phyloP scores from a whole-genome alignment of 2,797 vertebrate genomes.

The Pseudomugil tenellus region DNA sequence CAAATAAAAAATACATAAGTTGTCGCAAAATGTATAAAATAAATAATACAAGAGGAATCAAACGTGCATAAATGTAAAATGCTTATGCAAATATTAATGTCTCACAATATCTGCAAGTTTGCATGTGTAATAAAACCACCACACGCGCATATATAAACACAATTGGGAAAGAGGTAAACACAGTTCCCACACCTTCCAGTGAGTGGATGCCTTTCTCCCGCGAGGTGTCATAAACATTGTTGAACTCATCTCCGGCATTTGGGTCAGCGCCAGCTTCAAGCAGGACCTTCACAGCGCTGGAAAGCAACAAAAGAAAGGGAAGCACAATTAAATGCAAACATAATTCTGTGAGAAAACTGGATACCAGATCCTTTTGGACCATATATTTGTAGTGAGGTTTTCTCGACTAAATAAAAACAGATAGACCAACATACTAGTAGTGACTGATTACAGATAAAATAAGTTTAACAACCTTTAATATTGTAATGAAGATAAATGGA shows the following conservation, averaged over 20 bases:
- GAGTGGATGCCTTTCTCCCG: slow-evolving; percentile 93
- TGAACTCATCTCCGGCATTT: slow-evolving; percentile 93
- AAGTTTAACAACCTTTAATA: not conserved
- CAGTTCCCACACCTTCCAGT: slow-evolving; percentile 88
- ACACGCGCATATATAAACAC: slow-evolving; percentile 7
- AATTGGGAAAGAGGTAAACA: not conserved
- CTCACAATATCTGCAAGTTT: slow-evolving; percentile 64
- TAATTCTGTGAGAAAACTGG: not conserved
- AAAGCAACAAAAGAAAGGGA: slow-evolving; percentile 19
- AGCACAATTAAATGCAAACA: slow-evolving; percentile 5
- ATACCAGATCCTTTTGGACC: not conserved
- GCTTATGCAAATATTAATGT: slow-evolving; percentile 70
- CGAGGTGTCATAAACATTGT: slow-evolving; percentile 91
- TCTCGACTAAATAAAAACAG: too few relatives aligned
- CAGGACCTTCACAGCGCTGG: slow-evolving; percentile 88
- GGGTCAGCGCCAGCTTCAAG: slow-evolving; percentile 90
- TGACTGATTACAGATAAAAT: not conserved
- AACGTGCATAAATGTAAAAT: slow-evolving; percentile 91
- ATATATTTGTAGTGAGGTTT: too few relatives aligned
- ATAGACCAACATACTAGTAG: not conserved
- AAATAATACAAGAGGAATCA: slow-evolving; percentile 79
- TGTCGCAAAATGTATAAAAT: slow-evolving; percentile 77
- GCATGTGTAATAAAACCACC: slow-evolving; percentile 60
- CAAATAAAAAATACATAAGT: slow-evolving; percentile 82
- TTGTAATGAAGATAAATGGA: not conserved